phyloP scores from a whole-genome alignment of 1,140 invertebrate species.

The Ips typographus region DNA sequence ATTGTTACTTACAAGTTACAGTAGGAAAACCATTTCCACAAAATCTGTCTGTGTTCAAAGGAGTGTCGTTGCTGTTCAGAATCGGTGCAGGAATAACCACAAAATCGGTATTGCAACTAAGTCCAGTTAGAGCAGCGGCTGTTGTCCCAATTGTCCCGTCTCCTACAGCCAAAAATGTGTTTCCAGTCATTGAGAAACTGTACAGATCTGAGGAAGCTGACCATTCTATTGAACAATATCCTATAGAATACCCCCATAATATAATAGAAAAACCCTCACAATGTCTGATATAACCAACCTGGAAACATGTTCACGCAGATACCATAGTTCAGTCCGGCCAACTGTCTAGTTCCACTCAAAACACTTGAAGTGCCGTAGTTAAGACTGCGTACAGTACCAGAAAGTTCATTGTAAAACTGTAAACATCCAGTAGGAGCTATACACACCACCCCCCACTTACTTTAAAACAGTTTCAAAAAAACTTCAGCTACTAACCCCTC shows the following conservation, averaged over 20 bases:
- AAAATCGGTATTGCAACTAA: constrained; percentile 68
- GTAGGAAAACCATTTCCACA: constrained; percentile 70
- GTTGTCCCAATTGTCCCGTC: constrained; percentile 58
- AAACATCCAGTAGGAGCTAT: constrained; percentile 65
- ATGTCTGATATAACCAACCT: constrained; percentile 45
- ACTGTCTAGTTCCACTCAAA: constrained; percentile 64
- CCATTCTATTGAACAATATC: constrained; percentile 69
- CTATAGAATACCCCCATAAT: constrained; percentile 44
- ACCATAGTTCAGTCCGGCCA: constrained; percentile 74
- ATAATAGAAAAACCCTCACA: not conserved
- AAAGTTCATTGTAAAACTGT: constrained; percentile 68
- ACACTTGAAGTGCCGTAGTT: constrained; percentile 64
- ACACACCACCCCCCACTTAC: constrained; percentile 2
- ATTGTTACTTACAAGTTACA: constrained; percentile 61
- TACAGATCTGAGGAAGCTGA: constrained; percentile 57
- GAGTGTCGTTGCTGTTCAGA: constrained; percentile 40
- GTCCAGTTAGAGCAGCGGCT: constrained; percentile 59
- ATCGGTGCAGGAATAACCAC: constrained; percentile 71
- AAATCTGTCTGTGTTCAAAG: constrained; percentile 63
- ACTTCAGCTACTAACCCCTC: constrained; percentile 55
- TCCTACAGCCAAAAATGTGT: constrained; percentile 46
- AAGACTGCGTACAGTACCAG: constrained; percentile 73
- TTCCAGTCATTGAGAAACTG: constrained; percentile 71
- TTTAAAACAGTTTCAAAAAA: not conserved
- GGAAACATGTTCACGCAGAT: constrained; percentile 68